Base-by-base conservation (phyloP, 2,888 invertebrate genomes). In the Listrodromus nycthemerus region DNA sequence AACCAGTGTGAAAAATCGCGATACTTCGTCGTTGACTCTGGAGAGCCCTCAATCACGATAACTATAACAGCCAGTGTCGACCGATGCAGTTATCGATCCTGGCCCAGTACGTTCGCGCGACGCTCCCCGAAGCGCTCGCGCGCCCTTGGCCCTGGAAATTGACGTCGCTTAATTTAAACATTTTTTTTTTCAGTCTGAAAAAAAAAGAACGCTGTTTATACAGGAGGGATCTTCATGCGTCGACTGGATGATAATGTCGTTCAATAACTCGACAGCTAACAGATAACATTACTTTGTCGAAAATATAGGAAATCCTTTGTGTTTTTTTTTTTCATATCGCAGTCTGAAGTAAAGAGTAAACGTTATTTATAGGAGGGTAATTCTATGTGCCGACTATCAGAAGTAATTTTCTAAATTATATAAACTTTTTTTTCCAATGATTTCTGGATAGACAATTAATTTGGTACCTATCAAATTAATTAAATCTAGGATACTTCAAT, bases 71-170 rank as follows among this genome's bases (percentile, higher is more conserved):
- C 24, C 24, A 67, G 70, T 66, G 69, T 65, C 55, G 48, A 50
- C 70, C 41, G 77, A 82, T 82, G 82, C 82, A 82, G 77, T 77
- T 82, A 82, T 82, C 82, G 82, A 82, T 77, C 82, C 66, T 67
- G 50, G 82, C 80, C 48, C 66, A 37, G 52, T 55, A 74, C 52
- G 21, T 33, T 82, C 73, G 83, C 82, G 84, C 84, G 85, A 82
- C 76, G 63, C 65, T 58, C 65, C 80, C 58, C 45, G 45, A 66
- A 77, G 73, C 82, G 65, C 73, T 63, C 48, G 67, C 77, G 33
- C 66, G 77, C 84, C 82, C 84, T 84, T 86, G 82, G 83, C 76
- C 80, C 78, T 75, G 80, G 61, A 65, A 79, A 61, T 52, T 78
- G 13, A 73, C 30, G 63, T 30, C 30, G 48, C 37, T 41, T 82